Evolutionary conservation across 2,888 invertebrate genomes (phyloP), one percentile per base, ranked within the genome.

Genomic region (Aproaerema taeniolella): DNA sequence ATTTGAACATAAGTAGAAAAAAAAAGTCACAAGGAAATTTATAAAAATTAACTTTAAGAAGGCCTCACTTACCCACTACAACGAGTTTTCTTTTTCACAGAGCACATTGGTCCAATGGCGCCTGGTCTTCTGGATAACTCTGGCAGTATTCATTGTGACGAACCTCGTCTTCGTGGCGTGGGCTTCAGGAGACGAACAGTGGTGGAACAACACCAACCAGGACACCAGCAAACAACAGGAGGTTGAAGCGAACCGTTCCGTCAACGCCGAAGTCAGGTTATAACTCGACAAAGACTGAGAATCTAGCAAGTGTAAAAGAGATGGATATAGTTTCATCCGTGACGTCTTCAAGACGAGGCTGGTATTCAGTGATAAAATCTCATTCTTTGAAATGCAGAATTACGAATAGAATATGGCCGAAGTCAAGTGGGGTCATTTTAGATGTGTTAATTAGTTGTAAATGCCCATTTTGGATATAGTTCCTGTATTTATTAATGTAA

Each of bases 121-220:
- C 15, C 59, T 89, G 1, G 95, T 95, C 0, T 95, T 95, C 72
- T 94, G 95, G 93, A 91, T 95, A 52, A 90, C 94, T 2, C 85
- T 93, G 13, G 91, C 73, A 0, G 90, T 95, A 1, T 92, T 95
- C 60, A 69, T 90, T n/a, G 56, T 89, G 0, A 92, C 94, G 0
- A 93, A 93, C 65, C 45, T 92, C 1, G 82, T 94, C 6, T 96
- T 92, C 67, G 80, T 92, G 1, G 59, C 92, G 6, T 93, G 90
- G 80, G 94, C 92, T 0, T 93, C 93, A 8, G 95, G 93, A 0
- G 92, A 95, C 37, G 89, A 92, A 20, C 94, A 95, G 54, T 89
- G 89, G 60, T 95, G 94, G 93, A 93, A 95, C 68, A 88, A 88
- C 44, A 75, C 67, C 1, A 34, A 61, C 0, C 65, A 74, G 43